phyloP scores from a whole-genome alignment of 2,113 vertebrate species.

The Sarotherodon lohbergeri region DNA sequence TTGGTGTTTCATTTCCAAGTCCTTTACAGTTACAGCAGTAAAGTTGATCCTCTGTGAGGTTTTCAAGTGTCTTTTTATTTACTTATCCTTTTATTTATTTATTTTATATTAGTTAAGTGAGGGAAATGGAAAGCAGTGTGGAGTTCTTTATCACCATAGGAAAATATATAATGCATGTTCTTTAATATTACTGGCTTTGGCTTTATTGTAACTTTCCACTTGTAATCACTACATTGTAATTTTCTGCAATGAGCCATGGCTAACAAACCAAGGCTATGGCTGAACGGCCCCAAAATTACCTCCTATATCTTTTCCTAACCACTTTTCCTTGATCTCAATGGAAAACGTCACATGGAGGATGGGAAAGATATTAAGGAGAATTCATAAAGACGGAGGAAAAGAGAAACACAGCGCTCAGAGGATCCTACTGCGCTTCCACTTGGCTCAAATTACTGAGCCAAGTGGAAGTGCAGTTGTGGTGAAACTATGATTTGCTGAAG shows the following conservation, averaged over 20 bases:
- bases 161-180: not conserved
- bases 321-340: not conserved
- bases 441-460: not conserved
- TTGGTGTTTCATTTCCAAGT: not conserved
- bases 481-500: not conserved
- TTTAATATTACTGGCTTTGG: not conserved
- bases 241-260: not conserved
- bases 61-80: not conserved
- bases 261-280: not conserved
- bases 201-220: not conserved
- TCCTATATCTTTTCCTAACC: not conserved
- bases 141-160: not conserved
- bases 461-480: not conserved
- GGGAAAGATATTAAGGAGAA: not conserved
- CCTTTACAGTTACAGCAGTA: not conserved
- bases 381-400: not conserved
- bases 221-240: not conserved
- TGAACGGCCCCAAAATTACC: not conserved
- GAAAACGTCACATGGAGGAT: not conserved
- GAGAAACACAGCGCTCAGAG: not conserved
- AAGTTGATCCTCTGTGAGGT: not conserved
- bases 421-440: not conserved
- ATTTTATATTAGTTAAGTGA: not conserved
- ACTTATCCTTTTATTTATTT: not conserved
- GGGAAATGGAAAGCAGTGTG: not conserved